Percentiles rank a stretch among this genome's conserved stretches.
These are phyloP conservation scores for Himalopsyche phryganea DNA, from an alignment of 1,140 invertebrate genomes.

Conservation along the genomic window DNA sequence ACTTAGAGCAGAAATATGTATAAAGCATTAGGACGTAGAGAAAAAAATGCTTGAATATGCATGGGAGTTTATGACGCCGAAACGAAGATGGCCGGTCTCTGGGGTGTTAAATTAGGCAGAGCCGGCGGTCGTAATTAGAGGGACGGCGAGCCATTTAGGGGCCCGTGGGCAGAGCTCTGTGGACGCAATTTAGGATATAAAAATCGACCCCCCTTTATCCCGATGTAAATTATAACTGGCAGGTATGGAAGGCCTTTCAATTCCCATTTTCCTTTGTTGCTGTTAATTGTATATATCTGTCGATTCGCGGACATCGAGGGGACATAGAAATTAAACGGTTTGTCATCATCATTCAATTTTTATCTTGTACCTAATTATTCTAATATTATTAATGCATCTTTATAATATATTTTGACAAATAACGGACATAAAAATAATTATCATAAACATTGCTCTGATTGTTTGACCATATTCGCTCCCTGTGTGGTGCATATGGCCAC, in stretches of 20 bases:
- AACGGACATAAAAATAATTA: no score
- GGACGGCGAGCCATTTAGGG: conserved; percentile 24
- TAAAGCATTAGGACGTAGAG: not conserved
- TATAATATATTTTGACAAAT: no score
- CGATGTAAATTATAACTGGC: conserved; percentile 12
- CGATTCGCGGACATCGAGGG: not conserved
- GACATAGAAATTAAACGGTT: no score
- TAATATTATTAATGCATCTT: no score
- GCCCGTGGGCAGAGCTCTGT: conserved; percentile 1
- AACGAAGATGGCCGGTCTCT: conserved; percentile 24
- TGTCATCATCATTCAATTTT: no score
- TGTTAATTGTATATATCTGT: conserved; percentile 10
- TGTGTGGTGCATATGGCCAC: no score
- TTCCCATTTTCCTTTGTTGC: conserved; percentile 15
- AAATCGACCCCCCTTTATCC: conserved; percentile 2
- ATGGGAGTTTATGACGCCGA: conserved; percentile 16
- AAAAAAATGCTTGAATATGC: conserved; percentile 6
- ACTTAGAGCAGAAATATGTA: not conserved
- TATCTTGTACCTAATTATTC: no score
- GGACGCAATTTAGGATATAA: conserved; percentile 6
- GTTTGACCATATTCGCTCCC: no score
- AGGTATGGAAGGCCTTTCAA: conserved; percentile 2
- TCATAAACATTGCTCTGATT: no score
- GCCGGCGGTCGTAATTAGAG: conserved; percentile 27
- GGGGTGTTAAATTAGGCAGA: conserved; percentile 33